Conservation (phyloP, 2,797 vertebrate species). For the Rhodeus uyekii region DNA sequence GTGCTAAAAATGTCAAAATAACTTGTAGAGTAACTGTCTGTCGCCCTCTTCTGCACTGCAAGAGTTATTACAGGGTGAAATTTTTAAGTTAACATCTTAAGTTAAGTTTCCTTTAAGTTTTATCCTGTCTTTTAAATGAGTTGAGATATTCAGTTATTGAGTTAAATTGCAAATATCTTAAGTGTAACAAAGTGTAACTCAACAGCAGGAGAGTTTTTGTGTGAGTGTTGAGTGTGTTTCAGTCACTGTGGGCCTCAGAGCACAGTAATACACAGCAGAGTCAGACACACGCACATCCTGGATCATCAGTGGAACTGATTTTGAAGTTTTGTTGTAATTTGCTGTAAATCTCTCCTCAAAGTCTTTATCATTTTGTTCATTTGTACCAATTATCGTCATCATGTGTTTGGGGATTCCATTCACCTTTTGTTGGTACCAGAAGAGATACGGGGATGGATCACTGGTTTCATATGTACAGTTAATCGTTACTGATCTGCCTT, state of each 20-base stretch:
- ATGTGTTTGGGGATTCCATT: constrained; percentile 42
- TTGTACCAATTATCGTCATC: neutral
- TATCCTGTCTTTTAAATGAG: no score
- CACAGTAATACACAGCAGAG: constrained; percentile 46
- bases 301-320: constrained; percentile 46
- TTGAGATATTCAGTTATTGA: no score
- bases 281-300: no score
- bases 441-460: neutral
- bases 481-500: constrained; percentile 46
- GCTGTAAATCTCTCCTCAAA: constrained; percentile 32
- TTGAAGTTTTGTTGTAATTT: constrained; percentile 25
- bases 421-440: constrained; percentile 58
- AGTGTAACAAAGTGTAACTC: no score
- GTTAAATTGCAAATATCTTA: no score
- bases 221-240: neutral
- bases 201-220: neutral
- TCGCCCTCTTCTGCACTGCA: constrained; percentile 5
- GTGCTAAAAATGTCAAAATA: neutral
- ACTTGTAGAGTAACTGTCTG: neutral
- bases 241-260: constrained; percentile 26
- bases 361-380: neutral
- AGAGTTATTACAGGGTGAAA: neutral
- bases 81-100: no score
- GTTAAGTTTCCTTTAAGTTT: no score
- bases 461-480: constrained; percentile 43